A percentile compares a stretch with the other conserved stretches of the same genome.
Conservation (phyloP, 2,888 invertebrate species). For the Drosophila anceps region DNA sequence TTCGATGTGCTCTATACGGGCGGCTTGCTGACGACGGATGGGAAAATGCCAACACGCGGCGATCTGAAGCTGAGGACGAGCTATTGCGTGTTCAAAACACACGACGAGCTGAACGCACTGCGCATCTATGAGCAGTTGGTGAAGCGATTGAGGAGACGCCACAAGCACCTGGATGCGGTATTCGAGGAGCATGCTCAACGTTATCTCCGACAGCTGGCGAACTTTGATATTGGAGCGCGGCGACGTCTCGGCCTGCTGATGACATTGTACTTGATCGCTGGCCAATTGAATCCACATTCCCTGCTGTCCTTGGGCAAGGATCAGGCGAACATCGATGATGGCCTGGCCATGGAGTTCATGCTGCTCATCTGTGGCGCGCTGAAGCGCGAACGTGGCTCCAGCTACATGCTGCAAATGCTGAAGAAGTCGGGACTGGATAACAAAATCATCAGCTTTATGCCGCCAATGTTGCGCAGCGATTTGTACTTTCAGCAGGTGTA, state of each 20-base stretch:
- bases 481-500: constrained; percentile 35
- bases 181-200: constrained; percentile 26
- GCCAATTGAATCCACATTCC: constrained; percentile 14
- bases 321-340: constrained; percentile 24
- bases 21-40: constrained; percentile 16
- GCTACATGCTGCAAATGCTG: constrained; percentile 26
- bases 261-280: constrained; percentile 25
- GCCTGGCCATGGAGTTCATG: constrained; percentile 34
- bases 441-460: constrained; percentile 44
- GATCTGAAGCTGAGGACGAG: constrained; percentile 11
- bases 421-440: constrained; percentile 27
- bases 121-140: constrained; percentile 43
- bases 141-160: constrained; percentile 19
- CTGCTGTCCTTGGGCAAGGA: constrained; percentile 23
- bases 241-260: constrained; percentile 23
- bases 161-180: constrained; percentile 21
- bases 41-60: not conserved
- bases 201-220: constrained; percentile 8
- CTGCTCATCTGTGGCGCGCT: constrained; percentile 23
- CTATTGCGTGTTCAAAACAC: constrained; percentile 34
- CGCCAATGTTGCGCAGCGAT: constrained; percentile 46
- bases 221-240: constrained; percentile 18
- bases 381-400: constrained; percentile 22
- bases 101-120: constrained; percentile 23
- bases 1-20: constrained; percentile 43